phyloP scores from a whole-genome alignment of 2,797 vertebrate genomes.

The Myripristis jacobus region DNA sequence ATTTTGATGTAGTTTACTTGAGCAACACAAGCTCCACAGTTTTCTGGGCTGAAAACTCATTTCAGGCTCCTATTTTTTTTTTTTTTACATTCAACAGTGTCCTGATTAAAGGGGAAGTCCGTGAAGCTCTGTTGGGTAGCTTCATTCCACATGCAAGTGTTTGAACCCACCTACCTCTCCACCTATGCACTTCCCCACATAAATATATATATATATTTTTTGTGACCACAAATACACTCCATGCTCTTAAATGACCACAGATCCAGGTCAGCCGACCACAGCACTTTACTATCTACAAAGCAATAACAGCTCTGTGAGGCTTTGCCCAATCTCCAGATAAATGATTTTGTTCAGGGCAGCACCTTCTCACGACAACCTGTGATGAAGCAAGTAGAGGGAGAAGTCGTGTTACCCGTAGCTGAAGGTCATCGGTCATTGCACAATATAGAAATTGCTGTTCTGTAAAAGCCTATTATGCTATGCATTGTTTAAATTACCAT shows the following conservation, averaged over 20 bases:
- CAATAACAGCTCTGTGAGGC: slow-evolving; percentile 57
- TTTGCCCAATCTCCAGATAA: slow-evolving; percentile 61
- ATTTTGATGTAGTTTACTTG: slow-evolving; percentile 40
- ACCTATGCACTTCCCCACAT: slow-evolving; percentile 74
- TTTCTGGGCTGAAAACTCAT: neutral
- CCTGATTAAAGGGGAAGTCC: slow-evolving; percentile 48
- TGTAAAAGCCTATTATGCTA: slow-evolving; percentile 75
- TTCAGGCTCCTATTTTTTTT: too few relatives aligned
- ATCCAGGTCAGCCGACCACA: slow-evolving; percentile 67
- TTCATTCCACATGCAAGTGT: slow-evolving; percentile 76
- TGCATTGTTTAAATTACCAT: slow-evolving; percentile 77
- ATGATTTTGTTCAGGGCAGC: slow-evolving; percentile 46
- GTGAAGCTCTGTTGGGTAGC: slow-evolving; percentile 66
- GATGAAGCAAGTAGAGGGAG: slow-evolving; percentile 27
- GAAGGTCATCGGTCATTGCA: slow-evolving; percentile 72
- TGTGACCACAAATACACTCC: slow-evolving; percentile 77
- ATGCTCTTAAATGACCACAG: slow-evolving; percentile 66
- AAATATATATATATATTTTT: too few relatives aligned
- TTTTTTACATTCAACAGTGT: slow-evolving; percentile 39
- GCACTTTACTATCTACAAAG: slow-evolving; percentile 79
- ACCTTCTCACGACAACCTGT: slow-evolving; percentile 36
- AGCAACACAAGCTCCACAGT: slow-evolving; percentile 19
- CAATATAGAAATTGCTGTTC: slow-evolving; percentile 69
- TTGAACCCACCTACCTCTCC: slow-evolving; percentile 83
- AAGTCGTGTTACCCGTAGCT: slow-evolving; percentile 42